Conservation (phyloP, 2,113 vertebrate species). For the Pogona vitticeps region DNA sequence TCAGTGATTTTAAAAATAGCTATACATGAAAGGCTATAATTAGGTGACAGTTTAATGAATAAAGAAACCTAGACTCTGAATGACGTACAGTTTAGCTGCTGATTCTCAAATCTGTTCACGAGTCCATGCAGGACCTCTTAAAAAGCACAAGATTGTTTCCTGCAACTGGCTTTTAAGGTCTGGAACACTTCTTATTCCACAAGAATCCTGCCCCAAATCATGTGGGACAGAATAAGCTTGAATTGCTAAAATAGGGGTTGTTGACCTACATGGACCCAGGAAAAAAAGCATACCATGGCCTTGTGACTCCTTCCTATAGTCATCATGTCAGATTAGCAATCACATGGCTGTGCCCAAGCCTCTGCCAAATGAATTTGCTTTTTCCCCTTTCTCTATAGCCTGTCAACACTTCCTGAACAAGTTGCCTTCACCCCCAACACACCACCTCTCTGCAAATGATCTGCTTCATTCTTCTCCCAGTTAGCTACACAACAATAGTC, state of each 20-base stretch:
- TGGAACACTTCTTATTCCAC: background rate
- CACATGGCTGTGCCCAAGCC: background rate
- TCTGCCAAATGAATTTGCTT: background rate
- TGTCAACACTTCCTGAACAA: background rate
- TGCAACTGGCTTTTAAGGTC: background rate
- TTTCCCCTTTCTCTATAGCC: background rate
- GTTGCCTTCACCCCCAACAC: background rate
- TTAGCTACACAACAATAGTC: slow-evolving; percentile 43
- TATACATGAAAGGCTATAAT: background rate
- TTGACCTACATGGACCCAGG: background rate
- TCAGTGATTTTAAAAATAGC: background rate
- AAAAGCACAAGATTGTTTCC: background rate
- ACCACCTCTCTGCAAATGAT: slow-evolving; percentile 7
- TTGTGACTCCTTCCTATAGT: background rate
- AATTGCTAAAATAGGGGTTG: background rate
- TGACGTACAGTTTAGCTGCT: no score
- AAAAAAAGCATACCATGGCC: background rate
- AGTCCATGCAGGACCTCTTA: background rate
- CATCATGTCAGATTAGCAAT: background rate
- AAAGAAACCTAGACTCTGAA: background rate
- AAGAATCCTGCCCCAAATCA: no score
- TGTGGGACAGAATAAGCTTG: background rate
- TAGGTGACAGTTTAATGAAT: background rate
- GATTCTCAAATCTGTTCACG: background rate
- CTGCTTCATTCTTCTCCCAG: slow-evolving; percentile 5